These are phyloP conservation scores for Colossoma macropomum DNA, from an alignment of 2,113 vertebrate genomes.

Conservation along the genomic window DNA sequence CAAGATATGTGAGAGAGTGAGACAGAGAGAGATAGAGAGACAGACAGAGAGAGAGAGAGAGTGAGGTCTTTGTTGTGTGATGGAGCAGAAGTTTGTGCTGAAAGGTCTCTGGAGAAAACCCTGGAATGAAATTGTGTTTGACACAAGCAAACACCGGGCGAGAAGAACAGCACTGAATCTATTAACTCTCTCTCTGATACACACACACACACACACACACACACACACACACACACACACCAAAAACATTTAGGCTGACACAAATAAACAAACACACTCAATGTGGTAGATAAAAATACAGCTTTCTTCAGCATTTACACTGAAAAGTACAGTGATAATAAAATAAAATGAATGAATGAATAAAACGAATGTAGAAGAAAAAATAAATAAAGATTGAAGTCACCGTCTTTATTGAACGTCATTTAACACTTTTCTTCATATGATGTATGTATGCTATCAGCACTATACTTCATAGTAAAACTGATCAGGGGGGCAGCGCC, in stretches of 20 bases:
- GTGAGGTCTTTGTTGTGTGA: slow-evolving; percentile 47
- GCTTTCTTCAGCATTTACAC: too few relatives aligned
- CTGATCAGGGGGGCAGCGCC: not conserved
- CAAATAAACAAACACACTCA: too few relatives aligned
- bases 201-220: slow-evolving; percentile 42
- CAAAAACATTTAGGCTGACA: too few relatives aligned
- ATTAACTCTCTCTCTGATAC: slow-evolving; percentile 56
- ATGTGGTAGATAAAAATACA: too few relatives aligned
- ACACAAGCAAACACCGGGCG: slow-evolving; percentile 61
- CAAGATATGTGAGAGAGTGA: too few relatives aligned
- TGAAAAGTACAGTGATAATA: too few relatives aligned
- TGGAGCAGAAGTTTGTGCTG: slow-evolving; percentile 58
- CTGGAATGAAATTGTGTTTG: slow-evolving; percentile 61
- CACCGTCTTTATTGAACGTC: too few relatives aligned
- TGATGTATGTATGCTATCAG: not conserved
- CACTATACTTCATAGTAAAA: too few relatives aligned
- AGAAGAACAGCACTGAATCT: slow-evolving; percentile 54
- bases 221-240: slow-evolving; percentile 38
- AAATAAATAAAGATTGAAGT: too few relatives aligned
- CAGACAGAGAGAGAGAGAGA: slow-evolving; percentile 11
- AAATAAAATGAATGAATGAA: too few relatives aligned
- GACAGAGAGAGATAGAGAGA: not conserved
- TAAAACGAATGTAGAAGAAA: too few relatives aligned
- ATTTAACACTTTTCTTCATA: not conserved
- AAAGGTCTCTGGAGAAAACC: slow-evolving; percentile 56